Percentiles rank a stretch among this genome's conserved stretches.
phyloP scores from a whole-genome alignment of 2,797 vertebrate genomes.

The Enteromius radiatus region DNA sequence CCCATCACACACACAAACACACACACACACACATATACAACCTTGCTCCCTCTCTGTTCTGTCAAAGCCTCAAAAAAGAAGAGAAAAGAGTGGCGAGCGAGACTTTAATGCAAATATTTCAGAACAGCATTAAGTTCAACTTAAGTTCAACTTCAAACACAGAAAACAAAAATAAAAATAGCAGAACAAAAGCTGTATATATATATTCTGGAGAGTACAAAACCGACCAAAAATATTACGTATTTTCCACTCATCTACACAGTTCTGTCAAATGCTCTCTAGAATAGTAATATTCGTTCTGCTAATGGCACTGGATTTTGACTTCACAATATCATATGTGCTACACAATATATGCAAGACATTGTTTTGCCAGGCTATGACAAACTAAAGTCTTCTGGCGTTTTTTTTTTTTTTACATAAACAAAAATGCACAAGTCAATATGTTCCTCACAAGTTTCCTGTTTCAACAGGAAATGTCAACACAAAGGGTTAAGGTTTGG shows the following conservation, averaged over 20 bases:
- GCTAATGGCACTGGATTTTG: background rate
- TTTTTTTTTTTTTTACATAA: background rate
- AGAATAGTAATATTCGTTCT: background rate
- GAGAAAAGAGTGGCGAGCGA: background rate
- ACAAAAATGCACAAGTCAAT: background rate
- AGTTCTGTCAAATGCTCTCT: background rate
- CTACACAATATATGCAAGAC: background rate
- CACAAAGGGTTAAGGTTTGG: background rate
- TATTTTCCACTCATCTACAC: background rate
- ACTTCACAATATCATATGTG: background rate
- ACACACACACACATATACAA: background rate
- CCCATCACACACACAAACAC: constrained; percentile 58
- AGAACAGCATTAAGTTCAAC: background rate
- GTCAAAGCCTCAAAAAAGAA: constrained; percentile 12
- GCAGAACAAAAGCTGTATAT: background rate
- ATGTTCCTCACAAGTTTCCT: background rate
- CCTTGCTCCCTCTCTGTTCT: background rate
- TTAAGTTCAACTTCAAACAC: too few relatives aligned
- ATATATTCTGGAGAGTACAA: background rate
- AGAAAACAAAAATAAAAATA: background rate
- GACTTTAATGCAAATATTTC: background rate
- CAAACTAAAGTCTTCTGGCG: background rate
- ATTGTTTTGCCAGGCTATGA: background rate
- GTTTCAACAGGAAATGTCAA: background rate
- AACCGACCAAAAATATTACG: background rate